Percentiles rank a stretch among this genome's conserved stretches.
These are phyloP conservation scores for Nephrotoma flavescens DNA, from an alignment of 2,888 invertebrate species.

Conservation along the genomic window DNA sequence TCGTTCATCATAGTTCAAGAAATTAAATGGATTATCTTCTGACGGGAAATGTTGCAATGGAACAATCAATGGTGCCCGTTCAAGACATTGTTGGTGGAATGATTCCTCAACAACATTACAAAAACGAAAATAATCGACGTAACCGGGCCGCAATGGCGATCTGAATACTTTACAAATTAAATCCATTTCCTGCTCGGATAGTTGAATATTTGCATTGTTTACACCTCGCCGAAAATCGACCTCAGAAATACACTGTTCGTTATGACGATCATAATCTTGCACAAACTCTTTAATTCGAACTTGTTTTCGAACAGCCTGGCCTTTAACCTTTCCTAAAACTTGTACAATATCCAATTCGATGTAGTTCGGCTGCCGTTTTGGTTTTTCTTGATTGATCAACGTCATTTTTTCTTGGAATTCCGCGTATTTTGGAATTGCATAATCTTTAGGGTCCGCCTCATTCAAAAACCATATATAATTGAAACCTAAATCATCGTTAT, in stretches of 20 bases:
- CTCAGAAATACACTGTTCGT: slow-evolving; percentile 45
- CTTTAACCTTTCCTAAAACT: slow-evolving; percentile 59
- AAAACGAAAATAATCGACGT: slow-evolving; percentile 53
- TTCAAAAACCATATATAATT: slow-evolving; percentile 54
- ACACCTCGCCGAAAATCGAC: slow-evolving; percentile 58
- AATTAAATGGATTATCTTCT: slow-evolving; percentile 43
- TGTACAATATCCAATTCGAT: slow-evolving; percentile 50
- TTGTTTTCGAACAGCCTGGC: slow-evolving; percentile 50
- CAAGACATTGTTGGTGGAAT: slow-evolving; percentile 46
- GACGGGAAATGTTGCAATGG: slow-evolving; percentile 58
- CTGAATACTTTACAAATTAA: slow-evolving; percentile 57
- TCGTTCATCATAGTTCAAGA: slow-evolving; percentile 62
- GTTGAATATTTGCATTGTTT: slow-evolving; percentile 45
- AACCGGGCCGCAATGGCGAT: slow-evolving; percentile 41
- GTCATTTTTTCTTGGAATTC: slow-evolving; percentile 6
- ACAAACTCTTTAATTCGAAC: slow-evolving; percentile 51
- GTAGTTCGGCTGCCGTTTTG: slow-evolving; percentile 16
- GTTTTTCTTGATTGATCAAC: neutral
- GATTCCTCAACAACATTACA: slow-evolving; percentile 52
- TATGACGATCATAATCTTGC: slow-evolving; percentile 46
- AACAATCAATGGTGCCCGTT: slow-evolving; percentile 49
- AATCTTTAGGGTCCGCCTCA: slow-evolving; percentile 36
- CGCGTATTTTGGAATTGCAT: slow-evolving; percentile 21
- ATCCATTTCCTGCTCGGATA: slow-evolving; percentile 50
- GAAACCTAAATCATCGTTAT: slow-evolving; percentile 61